Conservation (phyloP, 2,113 vertebrate species). For the Seriola aureovittata region DNA sequence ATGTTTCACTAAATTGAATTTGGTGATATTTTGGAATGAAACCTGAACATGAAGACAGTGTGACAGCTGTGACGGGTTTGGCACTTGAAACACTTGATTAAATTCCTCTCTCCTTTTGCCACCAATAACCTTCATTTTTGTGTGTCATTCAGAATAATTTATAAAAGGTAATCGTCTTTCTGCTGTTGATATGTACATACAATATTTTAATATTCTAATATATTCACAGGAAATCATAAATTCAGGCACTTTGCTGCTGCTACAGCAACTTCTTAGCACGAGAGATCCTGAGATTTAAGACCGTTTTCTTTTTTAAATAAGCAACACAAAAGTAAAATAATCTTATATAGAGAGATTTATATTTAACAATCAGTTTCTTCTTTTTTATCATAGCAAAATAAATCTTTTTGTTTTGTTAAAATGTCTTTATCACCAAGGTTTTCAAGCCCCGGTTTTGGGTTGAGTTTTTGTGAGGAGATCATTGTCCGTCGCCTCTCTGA, state of each 20-base stretch:
- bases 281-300: slow-evolving; percentile 89
- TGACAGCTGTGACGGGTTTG: slow-evolving; percentile 46
- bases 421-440: slow-evolving; percentile 68
- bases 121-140: slow-evolving; percentile 74
- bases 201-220: slow-evolving; percentile 86
- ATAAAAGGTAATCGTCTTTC: slow-evolving; percentile 83
- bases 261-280: slow-evolving; percentile 80
- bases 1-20: neutral
- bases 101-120: slow-evolving; percentile 45
- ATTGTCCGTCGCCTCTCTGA: slow-evolving; percentile 46
- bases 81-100: slow-evolving; percentile 50
- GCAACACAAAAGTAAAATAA: slow-evolving; percentile 85
- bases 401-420: slow-evolving; percentile 78
- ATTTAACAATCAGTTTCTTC: slow-evolving; percentile 84
- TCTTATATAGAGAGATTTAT: slow-evolving; percentile 89
- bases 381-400: slow-evolving; percentile 87
- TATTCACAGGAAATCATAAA: slow-evolving; percentile 87
- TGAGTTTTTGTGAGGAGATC: slow-evolving; percentile 63
- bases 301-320: slow-evolving; percentile 84
- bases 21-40: slow-evolving; percentile 34
- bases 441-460: slow-evolving; percentile 55
- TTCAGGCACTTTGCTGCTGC: slow-evolving; percentile 83
- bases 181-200: slow-evolving; percentile 85
- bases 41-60: slow-evolving; percentile 14
- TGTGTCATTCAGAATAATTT: slow-evolving; percentile 85